These are phyloP conservation scores for Zaprionus kolodkinae DNA, from an alignment of 1,140 invertebrate species.

Conservation along the genomic window DNA sequence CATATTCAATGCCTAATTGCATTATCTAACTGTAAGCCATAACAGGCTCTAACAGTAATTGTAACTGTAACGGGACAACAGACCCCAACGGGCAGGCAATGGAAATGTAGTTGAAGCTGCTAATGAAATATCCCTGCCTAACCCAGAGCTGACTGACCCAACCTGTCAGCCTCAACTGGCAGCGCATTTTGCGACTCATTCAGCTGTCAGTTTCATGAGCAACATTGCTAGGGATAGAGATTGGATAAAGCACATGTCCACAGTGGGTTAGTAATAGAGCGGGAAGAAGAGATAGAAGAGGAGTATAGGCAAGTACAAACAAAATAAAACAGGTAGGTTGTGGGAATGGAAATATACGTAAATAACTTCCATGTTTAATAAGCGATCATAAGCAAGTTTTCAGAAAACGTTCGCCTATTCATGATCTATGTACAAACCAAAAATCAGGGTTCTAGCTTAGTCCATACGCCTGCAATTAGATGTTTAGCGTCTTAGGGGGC, in stretches of 20 bases:
- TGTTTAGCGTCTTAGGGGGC: too few relatives aligned
- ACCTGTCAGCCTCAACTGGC: neutral
- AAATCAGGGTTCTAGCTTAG: too few relatives aligned
- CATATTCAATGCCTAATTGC: constrained; percentile 3
- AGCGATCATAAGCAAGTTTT: too few relatives aligned
- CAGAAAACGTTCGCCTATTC: too few relatives aligned
- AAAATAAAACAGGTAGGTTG: too few relatives aligned
- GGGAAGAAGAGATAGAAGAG: neutral
- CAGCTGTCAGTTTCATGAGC: neutral
- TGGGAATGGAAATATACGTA: too few relatives aligned
- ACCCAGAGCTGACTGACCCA: neutral
- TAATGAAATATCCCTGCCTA: neutral
- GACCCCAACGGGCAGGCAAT: too few relatives aligned
- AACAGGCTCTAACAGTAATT: neutral
- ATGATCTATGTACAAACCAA: too few relatives aligned
- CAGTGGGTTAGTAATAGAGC: neutral
- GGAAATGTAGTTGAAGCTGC: neutral
- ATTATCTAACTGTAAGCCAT: constrained; percentile 1
- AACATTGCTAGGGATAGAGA: neutral
- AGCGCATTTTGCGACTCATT: neutral
- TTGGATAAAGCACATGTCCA: neutral
- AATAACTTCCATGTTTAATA: too few relatives aligned
- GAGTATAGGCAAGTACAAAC: too few relatives aligned
- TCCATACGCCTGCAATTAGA: too few relatives aligned
- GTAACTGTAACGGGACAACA: too few relatives aligned